Evolutionary conservation across 2,113 vertebrate species (phyloP).

Genomic region (Thalassarche chlororhynchos): DNA sequence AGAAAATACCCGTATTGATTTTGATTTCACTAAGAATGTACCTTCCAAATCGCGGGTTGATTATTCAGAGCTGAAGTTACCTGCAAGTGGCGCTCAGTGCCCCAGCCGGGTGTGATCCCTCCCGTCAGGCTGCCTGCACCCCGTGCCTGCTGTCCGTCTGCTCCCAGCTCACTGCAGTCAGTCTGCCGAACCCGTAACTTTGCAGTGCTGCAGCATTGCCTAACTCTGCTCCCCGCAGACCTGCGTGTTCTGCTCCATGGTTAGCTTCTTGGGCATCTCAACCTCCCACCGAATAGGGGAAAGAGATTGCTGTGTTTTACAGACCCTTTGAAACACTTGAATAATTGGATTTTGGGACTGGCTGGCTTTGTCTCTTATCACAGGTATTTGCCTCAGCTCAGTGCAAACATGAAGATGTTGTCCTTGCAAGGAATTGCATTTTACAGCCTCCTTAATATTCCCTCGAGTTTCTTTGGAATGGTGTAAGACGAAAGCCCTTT

Average conservation of each 20-base stretch:
- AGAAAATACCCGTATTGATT: not conserved
- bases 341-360: not conserved
- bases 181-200: not conserved
- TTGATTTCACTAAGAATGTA: not conserved
- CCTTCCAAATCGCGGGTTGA: not conserved
- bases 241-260: not conserved
- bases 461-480: not conserved
- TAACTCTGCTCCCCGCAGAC: not conserved
- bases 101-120: not conserved
- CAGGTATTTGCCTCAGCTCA: not conserved
- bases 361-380: slow-evolving; percentile 4
- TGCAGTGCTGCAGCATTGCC: not conserved
- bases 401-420: not conserved
- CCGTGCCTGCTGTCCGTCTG: rapidly evolving
- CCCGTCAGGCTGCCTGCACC: not conserved
- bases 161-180: not conserved
- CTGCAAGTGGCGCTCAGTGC: not conserved
- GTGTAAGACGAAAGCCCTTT: not conserved
- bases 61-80: not conserved
- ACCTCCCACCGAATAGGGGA: not conserved
- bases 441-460: not conserved
- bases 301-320: not conserved
- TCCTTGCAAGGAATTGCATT: not conserved
- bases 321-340: not conserved
- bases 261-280: not conserved